Conservation (phyloP, 2,888 invertebrate genomes). For the Tinea pellionella region DNA sequence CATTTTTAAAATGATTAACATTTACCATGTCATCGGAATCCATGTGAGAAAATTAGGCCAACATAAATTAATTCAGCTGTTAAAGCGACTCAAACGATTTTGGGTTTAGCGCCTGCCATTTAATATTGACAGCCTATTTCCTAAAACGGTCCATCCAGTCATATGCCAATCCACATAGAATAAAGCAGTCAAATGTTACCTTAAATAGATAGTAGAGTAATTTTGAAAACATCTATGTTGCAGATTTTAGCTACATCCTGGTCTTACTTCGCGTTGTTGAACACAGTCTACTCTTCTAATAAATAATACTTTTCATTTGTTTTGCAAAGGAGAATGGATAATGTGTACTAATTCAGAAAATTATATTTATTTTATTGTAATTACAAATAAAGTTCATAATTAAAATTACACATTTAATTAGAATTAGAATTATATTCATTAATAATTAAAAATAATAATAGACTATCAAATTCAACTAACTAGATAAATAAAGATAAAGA, state of each 20-base stretch:
- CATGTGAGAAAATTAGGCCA: neutral
- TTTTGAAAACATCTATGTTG: neutral
- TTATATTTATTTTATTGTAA: too few species aligned
- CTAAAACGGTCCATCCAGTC: neutral
- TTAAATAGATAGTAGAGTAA: neutral
- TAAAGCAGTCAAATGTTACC: neutral
- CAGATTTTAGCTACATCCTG: conserved; percentile 1
- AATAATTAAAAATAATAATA: too few species aligned
- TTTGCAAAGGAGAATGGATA: too few species aligned
- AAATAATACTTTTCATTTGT: neutral
- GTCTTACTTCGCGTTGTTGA: neutral
- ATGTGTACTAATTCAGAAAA: too few species aligned
- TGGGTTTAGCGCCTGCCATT: neutral
- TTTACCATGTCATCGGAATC: neutral
- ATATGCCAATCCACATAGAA: neutral
- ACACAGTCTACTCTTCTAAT: neutral
- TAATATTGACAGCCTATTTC: neutral
- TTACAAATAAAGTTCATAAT: too few species aligned
- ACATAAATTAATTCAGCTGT: neutral
- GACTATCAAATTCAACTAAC: too few species aligned
- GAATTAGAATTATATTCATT: too few species aligned
- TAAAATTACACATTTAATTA: too few species aligned
- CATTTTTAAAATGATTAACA: too few species aligned
- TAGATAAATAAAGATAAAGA: too few species aligned
- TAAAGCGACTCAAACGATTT: neutral